A percentile compares a stretch with the other conserved stretches of the same genome.
Evolutionary conservation across 2,113 vertebrate genomes (phyloP).

Genomic region (Colaptes auratus): DNA sequence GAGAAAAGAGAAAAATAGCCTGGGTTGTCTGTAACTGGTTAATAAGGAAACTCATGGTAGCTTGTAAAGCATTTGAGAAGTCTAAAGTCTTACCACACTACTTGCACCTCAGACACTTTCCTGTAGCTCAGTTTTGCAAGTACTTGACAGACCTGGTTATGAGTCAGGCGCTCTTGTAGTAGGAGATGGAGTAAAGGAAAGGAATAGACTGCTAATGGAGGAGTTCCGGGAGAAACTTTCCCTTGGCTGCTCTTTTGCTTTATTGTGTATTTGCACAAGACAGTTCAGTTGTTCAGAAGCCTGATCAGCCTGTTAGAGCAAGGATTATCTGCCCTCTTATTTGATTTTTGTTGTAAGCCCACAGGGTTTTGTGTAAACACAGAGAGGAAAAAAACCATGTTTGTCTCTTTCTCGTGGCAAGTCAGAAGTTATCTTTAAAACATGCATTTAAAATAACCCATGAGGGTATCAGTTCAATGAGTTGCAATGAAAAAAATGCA

Average conservation of each 20-base stretch:
- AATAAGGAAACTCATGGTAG: background rate
- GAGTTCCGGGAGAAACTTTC: background rate
- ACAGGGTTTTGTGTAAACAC: background rate
- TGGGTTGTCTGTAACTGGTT: background rate
- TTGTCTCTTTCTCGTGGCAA: background rate
- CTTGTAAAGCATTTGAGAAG: background rate
- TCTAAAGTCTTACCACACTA: background rate
- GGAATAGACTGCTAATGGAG: background rate
- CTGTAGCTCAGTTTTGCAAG: background rate
- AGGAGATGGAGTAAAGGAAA: background rate
- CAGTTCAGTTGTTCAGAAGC: background rate
- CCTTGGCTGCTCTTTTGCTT: background rate
- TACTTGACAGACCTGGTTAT: background rate
- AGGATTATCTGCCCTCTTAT: background rate
- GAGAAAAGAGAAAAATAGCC: background rate
- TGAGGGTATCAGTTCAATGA: background rate
- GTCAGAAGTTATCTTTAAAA: background rate
- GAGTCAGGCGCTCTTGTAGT: background rate
- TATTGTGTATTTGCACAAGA: background rate
- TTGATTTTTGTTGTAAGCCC: background rate
- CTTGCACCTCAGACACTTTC: background rate
- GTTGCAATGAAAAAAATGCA: background rate
- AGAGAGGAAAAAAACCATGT: background rate
- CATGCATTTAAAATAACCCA: background rate
- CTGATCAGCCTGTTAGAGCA: background rate